Conservation (phyloP, 2,797 vertebrate genomes). For the Taeniopygia guttata region DNA sequence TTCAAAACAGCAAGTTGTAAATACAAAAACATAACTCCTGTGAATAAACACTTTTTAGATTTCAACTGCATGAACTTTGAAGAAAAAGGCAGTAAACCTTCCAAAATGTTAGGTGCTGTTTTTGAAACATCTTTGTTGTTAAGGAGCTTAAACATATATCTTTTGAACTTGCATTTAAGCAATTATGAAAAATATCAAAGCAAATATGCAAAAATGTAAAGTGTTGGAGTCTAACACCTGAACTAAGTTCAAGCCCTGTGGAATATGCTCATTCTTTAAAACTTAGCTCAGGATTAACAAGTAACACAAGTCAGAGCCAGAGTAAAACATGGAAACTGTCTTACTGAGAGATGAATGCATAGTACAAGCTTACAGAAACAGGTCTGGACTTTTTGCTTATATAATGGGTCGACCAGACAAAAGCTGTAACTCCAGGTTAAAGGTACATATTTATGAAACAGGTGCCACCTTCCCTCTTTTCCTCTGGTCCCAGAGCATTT, state of each 20-base stretch:
- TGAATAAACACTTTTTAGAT: neutral
- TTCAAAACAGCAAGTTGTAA: neutral
- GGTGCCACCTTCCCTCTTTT: neutral
- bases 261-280: neutral
- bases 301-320: neutral
- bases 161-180: neutral
- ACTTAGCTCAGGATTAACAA: constrained; percentile 1
- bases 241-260: neutral
- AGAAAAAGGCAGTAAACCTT: neutral
- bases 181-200: neutral
- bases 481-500: neutral
- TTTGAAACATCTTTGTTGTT: neutral
- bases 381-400: constrained; percentile 9
- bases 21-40: neutral
- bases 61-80: neutral
- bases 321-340: neutral
- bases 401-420: neutral
- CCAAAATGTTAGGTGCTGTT: neutral
- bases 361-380: neutral
- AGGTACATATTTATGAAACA: neutral
- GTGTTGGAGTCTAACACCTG: neutral
- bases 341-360: neutral
- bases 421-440: constrained; percentile 18
- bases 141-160: neutral
- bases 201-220: neutral